Base-by-base conservation (phyloP, 2,797 vertebrate species). In the Acipenser transmontanus region DNA sequence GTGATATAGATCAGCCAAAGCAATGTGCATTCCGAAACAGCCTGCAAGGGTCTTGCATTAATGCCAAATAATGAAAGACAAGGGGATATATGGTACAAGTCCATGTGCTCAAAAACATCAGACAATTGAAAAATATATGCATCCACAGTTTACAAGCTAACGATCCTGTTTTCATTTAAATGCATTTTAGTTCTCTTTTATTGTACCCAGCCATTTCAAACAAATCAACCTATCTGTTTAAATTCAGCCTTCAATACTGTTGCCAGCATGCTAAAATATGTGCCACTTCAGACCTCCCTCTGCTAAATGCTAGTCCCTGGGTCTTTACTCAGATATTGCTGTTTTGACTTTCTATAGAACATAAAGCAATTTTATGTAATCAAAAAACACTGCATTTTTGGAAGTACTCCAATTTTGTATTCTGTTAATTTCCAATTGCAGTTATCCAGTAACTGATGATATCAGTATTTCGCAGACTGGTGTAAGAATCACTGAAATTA, bases 141-240 rank as follows among this genome's bases (percentile, higher is more conserved):
- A 3, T 34, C 34, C 34, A 34, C 34, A 34, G 34, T 34, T 34
- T 34, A 34, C 34, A 4, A 34, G 34, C 34, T 34, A 34, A 34
- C 0, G 34, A 34, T 34, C 3, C 34, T 34, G 34, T 34, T 34
- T 34, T 34, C 34, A 34, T 34, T 34, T 34, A 34, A 34, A 3
- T 34, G 34, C 34, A 34, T 34, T 34, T 34, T 34, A 34, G 1
- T 34, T 34, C 0, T 3, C 1, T 34, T 34, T 34, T 34, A 34
- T 17, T 17, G 34, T 34, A 66, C 59, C 47, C 47, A 13, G 47
- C 13, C 47, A 65, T 59, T 34, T 7, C 49, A 47, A 14, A 67
- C 7, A 59, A 48, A n/a, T 57, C 52, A 66, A 10, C 47, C n/a
- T 12, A 17, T 57, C 65, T 59, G 14, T 59, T 66, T 66, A 56